Conservation (phyloP, 2,888 invertebrate genomes). For the Ferrisia virgata region DNA sequence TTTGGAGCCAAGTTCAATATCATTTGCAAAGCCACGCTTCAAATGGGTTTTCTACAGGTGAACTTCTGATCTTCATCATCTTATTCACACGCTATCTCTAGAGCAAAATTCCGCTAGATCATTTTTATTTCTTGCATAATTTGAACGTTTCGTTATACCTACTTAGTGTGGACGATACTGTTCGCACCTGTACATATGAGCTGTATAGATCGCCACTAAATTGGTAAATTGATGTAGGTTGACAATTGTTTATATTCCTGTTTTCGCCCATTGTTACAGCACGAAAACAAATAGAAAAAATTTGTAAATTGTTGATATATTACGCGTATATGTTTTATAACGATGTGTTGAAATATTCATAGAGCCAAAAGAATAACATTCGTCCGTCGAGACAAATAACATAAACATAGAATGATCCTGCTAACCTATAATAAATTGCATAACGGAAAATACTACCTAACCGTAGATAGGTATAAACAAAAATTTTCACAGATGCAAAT, state of each 20-base stretch:
- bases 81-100: too few relatives aligned
- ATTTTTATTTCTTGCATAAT: too few relatives aligned
- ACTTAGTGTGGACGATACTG: too few relatives aligned
- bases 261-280: not conserved
- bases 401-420: conserved; percentile 16
- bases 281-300: not conserved
- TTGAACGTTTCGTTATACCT: too few relatives aligned
- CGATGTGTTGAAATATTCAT: not conserved
- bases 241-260: conserved; percentile 12
- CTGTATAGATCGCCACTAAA: not conserved
- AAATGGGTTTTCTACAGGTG: too few relatives aligned
- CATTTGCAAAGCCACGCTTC: too few relatives aligned
- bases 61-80: too few relatives aligned
- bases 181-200: too few relatives aligned
- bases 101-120: too few relatives aligned
- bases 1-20: too few relatives aligned
- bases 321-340: conserved; percentile 5
- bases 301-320: not conserved
- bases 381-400: conserved; percentile 13
- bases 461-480: not conserved
- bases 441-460: not conserved
- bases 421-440: conserved; percentile 20
- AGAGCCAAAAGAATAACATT: not conserved
- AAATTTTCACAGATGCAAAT: not conserved
- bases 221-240: not conserved